Evolutionary conservation across 35 echinoderm and acorn worm species (phyloP), one percentile per base, ranked within the genome.

Genomic region (Heliocidaris tuberculata): DNA sequence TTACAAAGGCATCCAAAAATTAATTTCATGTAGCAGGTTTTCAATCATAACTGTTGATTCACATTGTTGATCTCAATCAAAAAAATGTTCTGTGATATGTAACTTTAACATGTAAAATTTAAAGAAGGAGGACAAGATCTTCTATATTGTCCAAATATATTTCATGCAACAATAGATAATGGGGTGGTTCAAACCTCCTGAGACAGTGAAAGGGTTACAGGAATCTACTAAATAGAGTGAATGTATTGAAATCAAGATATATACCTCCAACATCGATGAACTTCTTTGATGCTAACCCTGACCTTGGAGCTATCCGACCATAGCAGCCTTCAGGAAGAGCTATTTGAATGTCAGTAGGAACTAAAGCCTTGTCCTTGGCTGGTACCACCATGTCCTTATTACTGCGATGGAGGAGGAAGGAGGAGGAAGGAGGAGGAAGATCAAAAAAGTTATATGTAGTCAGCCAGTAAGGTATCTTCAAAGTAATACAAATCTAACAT

Each of bases 181-280:
- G 27, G 15, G 65, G 85, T 19, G 85, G 9, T 86, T 29, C 24
- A 86, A 27, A 86, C 19, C 31, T 9, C 85, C 85, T 16, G 12
- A 56, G 52, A 13, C 2, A 56, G 1, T 56, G 10, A 56, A 56
- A 56, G 52, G 11, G 15, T 78, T 0, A 19, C n/a, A 78, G 7
- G 65, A 78, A 78, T 78, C 21, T 78, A 24, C 65, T 19, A 27
- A 78, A 78, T 12, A 11, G 52, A 56, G 2, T 56, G 15, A 56
- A 56, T 56, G 15, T 56, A 9, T 56, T 71, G 61, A 78, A n/a
- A 78, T 78, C 19, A 27, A 49, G 48, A 31, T 5, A 71, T 92
- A 19, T 94, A 99, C 98, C 98, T 93, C 98, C 98, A 95, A 99
- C 98, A 96, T 99, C 98, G 85, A 99, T 97, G 50, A 96, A 97